phyloP scores from a whole-genome alignment of 2,888 invertebrate species.

The Apodemia zela region DNA sequence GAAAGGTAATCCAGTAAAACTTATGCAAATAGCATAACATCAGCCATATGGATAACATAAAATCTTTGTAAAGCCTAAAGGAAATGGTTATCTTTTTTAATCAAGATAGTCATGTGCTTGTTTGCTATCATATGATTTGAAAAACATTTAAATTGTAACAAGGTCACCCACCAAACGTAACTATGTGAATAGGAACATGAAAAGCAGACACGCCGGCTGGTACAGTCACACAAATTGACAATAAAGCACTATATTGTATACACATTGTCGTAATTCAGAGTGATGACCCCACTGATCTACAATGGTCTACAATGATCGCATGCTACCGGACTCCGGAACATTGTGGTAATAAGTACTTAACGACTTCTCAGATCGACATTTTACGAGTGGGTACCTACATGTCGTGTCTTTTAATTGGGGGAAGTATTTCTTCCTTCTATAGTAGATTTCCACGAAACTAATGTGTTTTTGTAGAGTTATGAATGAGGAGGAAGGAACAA shows the following conservation, averaged over 20 bases:
- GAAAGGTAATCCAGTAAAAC: too few relatives aligned
- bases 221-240: slow-evolving; percentile 36
- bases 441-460: not conserved
- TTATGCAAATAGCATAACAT: too few relatives aligned
- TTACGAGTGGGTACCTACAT: slow-evolving; percentile 16
- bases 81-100: too few relatives aligned
- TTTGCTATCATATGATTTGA: too few relatives aligned
- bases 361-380: slow-evolving; percentile 34
- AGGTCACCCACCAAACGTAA: slow-evolving; percentile 11
- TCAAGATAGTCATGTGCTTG: too few relatives aligned
- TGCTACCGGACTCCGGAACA: slow-evolving; percentile 42
- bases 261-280: slow-evolving; percentile 51
- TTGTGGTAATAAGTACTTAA: slow-evolving; percentile 28
- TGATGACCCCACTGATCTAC: slow-evolving; percentile 54
- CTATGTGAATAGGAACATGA: slow-evolving; percentile 17
- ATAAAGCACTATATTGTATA: slow-evolving; percentile 48
- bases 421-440: slow-evolving; percentile 8
- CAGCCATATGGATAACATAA: too few relatives aligned
- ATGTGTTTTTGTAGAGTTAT: not conserved
- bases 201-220: slow-evolving; percentile 24
- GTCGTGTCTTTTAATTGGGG: slow-evolving; percentile 6
- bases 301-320: slow-evolving; percentile 38
- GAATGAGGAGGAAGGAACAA: not conserved
- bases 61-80: too few relatives aligned
- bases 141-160: slow-evolving; percentile 20